These are phyloP conservation scores for Ceratina australensis DNA, from an alignment of 1,140 invertebrate species.

Conservation along the genomic window DNA sequence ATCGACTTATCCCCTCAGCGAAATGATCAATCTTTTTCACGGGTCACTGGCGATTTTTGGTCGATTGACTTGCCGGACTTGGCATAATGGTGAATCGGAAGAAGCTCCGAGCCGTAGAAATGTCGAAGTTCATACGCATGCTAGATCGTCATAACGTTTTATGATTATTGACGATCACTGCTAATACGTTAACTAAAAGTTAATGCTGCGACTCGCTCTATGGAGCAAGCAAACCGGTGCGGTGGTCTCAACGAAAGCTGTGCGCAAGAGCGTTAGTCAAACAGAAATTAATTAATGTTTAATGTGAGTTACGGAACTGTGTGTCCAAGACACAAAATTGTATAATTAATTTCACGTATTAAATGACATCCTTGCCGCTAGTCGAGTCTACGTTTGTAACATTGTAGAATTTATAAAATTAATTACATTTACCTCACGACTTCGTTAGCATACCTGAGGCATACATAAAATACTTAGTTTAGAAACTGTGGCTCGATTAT, in stretches of 20 bases:
- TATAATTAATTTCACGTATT: neutral
- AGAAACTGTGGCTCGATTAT: neutral
- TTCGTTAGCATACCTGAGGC: neutral
- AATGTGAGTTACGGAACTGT: neutral
- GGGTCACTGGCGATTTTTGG: slow-evolving; percentile 15
- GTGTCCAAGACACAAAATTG: neutral
- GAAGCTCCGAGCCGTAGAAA: slow-evolving; percentile 23
- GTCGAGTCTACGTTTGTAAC: neutral
- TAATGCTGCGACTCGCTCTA: neutral
- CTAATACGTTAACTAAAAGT: too few species aligned
- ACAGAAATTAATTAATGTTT: slow-evolving; percentile 30
- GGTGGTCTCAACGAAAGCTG: neutral
- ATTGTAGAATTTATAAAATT: neutral
- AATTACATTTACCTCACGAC: neutral
- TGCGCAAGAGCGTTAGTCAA: neutral
- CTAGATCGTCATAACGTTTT: neutral
- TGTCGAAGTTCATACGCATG: slow-evolving; percentile 18
- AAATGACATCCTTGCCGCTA: neutral
- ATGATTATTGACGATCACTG: too few species aligned
- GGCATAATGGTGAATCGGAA: slow-evolving; percentile 17
- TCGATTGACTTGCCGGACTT: slow-evolving; percentile 30
- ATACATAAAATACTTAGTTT: neutral
- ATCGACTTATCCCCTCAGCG: neutral
- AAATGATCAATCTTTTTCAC: slow-evolving; percentile 17
- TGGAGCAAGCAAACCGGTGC: neutral